Percentiles rank a stretch among this genome's conserved stretches.
These are phyloP conservation scores for Mugil cephalus DNA, from an alignment of 2,113 vertebrate genomes.

Conservation along the genomic window DNA sequence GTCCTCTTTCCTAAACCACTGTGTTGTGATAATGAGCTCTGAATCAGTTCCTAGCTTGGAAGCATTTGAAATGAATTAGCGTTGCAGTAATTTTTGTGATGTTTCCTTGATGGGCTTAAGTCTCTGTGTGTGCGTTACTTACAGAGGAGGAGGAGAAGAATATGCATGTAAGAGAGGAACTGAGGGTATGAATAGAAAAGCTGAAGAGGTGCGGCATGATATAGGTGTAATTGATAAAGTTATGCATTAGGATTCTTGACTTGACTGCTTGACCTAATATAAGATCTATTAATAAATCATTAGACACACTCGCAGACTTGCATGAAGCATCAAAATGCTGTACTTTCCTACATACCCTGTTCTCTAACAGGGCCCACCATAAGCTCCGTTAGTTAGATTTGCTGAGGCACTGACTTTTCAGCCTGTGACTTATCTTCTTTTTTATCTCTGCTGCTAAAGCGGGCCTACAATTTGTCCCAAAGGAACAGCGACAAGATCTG, in stretches of 20 bases:
- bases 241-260: slow-evolving; percentile 9
- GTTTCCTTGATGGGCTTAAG: neutral
- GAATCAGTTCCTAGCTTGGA: neutral
- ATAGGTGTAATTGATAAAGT: slow-evolving; percentile 9
- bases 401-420: neutral
- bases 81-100: neutral
- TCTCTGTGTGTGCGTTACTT: neutral
- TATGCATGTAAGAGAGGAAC: neutral
- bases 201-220: neutral
- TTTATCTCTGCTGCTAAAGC: too few species aligned
- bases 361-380: neutral
- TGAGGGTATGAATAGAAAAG: neutral
- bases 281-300: slow-evolving; percentile 52
- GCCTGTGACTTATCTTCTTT: too few species aligned
- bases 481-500: neutral
- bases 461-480: neutral
- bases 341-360: neutral
- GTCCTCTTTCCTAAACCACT: neutral
- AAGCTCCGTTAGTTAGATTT: neutral
- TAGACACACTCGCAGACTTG: slow-evolving; percentile 2
- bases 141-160: neutral
- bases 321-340: slow-evolving; percentile 13
- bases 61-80: slow-evolving; percentile 5
- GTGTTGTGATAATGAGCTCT: slow-evolving; percentile 20
- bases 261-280: slow-evolving; percentile 28